Evolutionary conservation across 2,888 invertebrate genomes (phyloP).

Genomic region (Malthinus seriepunctatus): DNA sequence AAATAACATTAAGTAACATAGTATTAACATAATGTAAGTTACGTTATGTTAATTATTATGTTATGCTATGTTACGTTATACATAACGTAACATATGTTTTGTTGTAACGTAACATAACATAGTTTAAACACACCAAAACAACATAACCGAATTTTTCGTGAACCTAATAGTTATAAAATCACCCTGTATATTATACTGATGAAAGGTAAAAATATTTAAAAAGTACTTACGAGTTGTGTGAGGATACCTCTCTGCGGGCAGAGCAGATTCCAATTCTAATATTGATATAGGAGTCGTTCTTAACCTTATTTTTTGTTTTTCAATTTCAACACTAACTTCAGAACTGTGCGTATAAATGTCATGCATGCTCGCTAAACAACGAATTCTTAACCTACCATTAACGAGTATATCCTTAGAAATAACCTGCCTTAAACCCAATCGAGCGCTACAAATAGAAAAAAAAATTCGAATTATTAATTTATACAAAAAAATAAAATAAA

Average conservation of each 20-base stretch:
- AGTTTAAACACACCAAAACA: too few species aligned
- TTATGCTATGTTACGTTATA: too few species aligned
- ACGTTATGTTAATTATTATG: too few species aligned
- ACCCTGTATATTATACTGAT: too few species aligned
- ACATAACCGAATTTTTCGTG: too few species aligned
- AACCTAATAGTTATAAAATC: too few species aligned
- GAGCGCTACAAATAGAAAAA: conserved; percentile 42
- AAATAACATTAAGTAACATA: too few species aligned
- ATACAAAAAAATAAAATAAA: background rate
- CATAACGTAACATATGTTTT: too few species aligned
- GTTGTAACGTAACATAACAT: too few species aligned
- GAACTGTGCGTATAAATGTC: conserved; percentile 69
- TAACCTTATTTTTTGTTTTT: conserved; percentile 42
- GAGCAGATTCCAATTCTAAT: conserved; percentile 25
- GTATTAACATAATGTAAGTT: too few species aligned
- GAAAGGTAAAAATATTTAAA: too few species aligned
- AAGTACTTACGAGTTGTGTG: conserved; percentile 35
- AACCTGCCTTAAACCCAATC: conserved; percentile 45
- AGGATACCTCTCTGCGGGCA: conserved; percentile 31
- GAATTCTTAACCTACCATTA: conserved; percentile 55
- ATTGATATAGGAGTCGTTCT: conserved; percentile 22
- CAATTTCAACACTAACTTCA: conserved; percentile 67
- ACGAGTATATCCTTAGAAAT: conserved; percentile 45
- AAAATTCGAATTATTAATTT: conserved; percentile 4
- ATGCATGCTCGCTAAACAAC: conserved; percentile 68